Base-by-base conservation (phyloP, 2,797 vertebrate species). In the Micromesistius poutassou region DNA sequence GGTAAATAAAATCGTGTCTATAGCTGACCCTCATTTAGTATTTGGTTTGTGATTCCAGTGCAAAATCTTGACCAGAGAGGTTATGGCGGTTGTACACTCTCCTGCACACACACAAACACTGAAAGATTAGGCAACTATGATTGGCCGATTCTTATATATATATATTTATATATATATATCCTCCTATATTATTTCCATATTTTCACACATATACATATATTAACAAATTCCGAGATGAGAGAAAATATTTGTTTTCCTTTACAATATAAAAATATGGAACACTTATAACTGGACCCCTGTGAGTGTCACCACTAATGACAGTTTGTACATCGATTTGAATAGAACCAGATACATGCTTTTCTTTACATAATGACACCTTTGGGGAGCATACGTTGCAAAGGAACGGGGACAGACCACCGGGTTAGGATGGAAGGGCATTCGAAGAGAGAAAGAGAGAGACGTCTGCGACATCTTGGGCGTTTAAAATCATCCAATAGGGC, bases 251-350 rank as follows among this genome's bases (percentile, higher is more conserved):
- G 71, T 74, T 79, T 36, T n/a, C 78, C 78, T 86, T 90, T 91
- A 90, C 82, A 89, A 86, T 94, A 94, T 85, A 94, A 95, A 95
- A 95, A 95, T 94, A 95, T 93, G 90, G 83, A 88, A 94, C 92
- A 92, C 87, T 87, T 84, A 94, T 91, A 87, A 91, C 90, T 93
- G 83, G 87, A 93, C 90, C 92, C 87, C 90, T 86, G 86, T 83
- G 81, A 89, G 91, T 94, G 93, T 94, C 62, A 93, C 93, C 93
- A 93, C 86, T 92, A 81, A 85, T 86, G 78, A 85, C 83, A 84
- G 83, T 87, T 89, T 89, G 88, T 90, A 93, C 89, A 94, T 91
- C 86, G 84, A 90, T 87, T 89, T 79, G 1, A 74, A 84, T 84
- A 89, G 89, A 91, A 91, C 81, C 90, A 85, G 88, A 91, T 93